Evolutionary conservation across 2,797 vertebrate genomes (phyloP).

Genomic region (Rhinoraja longicauda): DNA sequence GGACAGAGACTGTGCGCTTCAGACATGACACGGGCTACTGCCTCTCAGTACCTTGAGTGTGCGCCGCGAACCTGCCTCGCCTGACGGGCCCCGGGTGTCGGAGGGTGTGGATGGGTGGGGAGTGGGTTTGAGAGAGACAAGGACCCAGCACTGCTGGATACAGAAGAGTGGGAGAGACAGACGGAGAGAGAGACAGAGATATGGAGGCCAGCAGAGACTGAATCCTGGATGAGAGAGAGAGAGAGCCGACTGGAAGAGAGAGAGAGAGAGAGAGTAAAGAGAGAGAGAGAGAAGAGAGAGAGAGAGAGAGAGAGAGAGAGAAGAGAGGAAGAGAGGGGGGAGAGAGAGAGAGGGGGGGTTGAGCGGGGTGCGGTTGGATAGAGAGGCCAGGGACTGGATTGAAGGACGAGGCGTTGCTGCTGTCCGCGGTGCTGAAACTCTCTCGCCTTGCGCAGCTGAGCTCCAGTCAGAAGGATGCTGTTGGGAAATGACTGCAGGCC

Average conservation of each 20-base stretch:
- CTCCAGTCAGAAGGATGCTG: constrained; percentile 86
- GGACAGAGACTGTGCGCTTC: neutral
- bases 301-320: too few relatives aligned
- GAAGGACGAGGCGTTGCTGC: neutral
- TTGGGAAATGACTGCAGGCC: constrained; percentile 97
- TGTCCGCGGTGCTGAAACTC: constrained; percentile 35
- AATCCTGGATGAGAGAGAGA: too few relatives aligned
- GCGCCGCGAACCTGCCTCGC: too few relatives aligned
- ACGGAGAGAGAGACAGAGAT: too few relatives aligned
- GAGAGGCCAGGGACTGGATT: neutral
- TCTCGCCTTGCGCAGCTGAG: constrained; percentile 28
- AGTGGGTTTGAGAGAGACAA: neutral
- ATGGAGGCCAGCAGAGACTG: too few relatives aligned
- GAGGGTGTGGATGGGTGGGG: neutral
- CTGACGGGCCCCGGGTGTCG: neutral
- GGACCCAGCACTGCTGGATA: neutral
- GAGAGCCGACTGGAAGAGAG: too few relatives aligned
- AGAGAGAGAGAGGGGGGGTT: neutral
- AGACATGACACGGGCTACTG: neutral
- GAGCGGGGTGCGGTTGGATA: neutral
- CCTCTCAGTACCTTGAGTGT: neutral
- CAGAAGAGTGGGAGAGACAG: too few relatives aligned
- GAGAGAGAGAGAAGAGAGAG: too few relatives aligned
- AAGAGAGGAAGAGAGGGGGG: too few relatives aligned
- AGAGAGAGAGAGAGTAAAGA: too few relatives aligned